Conservation (phyloP, 2,113 vertebrate species). For the Okapia johnstoni region DNA sequence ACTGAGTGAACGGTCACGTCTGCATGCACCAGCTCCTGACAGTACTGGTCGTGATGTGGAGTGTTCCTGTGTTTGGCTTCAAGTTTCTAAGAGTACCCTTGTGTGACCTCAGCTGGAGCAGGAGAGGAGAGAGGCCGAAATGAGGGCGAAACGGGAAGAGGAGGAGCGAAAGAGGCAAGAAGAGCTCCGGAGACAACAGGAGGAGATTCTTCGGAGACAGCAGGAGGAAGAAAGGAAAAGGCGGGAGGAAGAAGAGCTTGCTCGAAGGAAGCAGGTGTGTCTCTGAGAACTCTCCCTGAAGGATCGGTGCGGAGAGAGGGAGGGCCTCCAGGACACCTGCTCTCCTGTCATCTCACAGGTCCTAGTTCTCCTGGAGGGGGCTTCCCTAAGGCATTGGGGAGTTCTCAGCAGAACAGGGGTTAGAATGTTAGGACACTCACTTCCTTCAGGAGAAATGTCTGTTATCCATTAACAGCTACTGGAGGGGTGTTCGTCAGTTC, state of each 20-base stretch:
- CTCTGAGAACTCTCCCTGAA: background rate
- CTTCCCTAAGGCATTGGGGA: background rate
- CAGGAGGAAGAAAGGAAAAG: conserved; percentile 94
- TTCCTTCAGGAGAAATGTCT: background rate
- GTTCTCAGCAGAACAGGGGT: background rate
- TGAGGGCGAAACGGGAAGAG: conserved; percentile 96
- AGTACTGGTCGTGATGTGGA: background rate
- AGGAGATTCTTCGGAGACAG: conserved; percentile 91
- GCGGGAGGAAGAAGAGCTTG: conserved; percentile 94
- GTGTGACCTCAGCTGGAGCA: conserved; percentile 89
- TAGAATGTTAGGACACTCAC: background rate
- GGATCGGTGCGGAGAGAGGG: background rate
- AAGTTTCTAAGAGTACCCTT: background rate
- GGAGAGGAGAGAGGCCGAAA: conserved; percentile 93
- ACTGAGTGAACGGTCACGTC: background rate
- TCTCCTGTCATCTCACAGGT: background rate
- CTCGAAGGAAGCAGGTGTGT: conserved; percentile 93
- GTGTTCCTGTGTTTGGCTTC: background rate
- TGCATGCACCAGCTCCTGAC: background rate
- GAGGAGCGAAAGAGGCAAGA: conserved; percentile 93
- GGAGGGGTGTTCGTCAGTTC: background rate
- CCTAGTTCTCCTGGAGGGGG: background rate
- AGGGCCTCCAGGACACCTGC: accelerated
- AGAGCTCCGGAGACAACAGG: conserved; percentile 86
- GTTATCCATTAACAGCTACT: background rate